phyloP scores from a whole-genome alignment of 2,113 vertebrate species.

The Pollimyrus isidori region DNA sequence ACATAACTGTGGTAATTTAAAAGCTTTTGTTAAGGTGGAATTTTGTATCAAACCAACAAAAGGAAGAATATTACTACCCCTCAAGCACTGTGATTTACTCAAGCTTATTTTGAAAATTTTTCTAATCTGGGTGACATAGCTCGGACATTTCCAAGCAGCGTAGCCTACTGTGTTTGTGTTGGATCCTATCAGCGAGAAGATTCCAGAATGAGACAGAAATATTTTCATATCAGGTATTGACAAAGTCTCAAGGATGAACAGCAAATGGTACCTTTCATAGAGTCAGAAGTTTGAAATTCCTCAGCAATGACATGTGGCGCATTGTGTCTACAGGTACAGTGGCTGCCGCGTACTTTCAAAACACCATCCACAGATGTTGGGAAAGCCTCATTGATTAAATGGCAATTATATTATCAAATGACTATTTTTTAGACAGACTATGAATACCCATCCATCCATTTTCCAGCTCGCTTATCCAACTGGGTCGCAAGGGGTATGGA shows the following conservation, averaged over 20 bases:
- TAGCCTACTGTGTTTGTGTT: neutral
- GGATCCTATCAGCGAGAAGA: neutral
- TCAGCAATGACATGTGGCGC: neutral
- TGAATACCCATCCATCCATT: neutral
- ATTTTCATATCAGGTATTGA: slow-evolving; percentile 9
- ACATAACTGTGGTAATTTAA: neutral
- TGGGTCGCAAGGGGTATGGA: too few relatives aligned
- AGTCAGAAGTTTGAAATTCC: neutral
- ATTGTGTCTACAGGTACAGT: neutral
- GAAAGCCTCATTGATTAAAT: neutral
- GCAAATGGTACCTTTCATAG: neutral
- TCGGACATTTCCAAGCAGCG: neutral
- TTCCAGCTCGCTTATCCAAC: too few relatives aligned
- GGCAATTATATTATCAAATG: neutral
- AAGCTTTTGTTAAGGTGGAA: neutral
- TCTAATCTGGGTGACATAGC: neutral
- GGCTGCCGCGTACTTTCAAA: neutral
- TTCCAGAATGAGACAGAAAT: slow-evolving; percentile 1
- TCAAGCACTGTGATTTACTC: neutral
- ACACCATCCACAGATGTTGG: neutral
- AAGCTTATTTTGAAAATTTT: neutral
- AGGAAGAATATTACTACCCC: neutral
- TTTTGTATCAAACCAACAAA: neutral
- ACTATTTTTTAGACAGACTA: neutral
- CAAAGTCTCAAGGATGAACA: neutral